A percentile compares a stretch with the other conserved stretches of the same genome.
These are phyloP conservation scores for Bufo gargarizans DNA, from an alignment of 2,113 vertebrate genomes.

Conservation along the genomic window DNA sequence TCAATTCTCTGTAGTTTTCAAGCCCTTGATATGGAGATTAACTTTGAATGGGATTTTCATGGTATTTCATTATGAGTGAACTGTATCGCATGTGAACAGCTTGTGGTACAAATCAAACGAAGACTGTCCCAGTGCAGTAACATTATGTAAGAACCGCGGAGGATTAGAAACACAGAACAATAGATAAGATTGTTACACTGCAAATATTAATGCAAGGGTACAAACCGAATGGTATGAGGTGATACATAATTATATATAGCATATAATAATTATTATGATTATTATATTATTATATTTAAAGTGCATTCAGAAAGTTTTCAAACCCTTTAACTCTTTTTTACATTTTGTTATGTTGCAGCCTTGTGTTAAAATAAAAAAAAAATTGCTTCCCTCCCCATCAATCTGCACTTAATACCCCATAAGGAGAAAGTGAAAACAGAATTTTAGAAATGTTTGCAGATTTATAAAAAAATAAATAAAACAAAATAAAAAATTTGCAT, in stretches of 20 bases:
- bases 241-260: neutral
- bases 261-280: neutral
- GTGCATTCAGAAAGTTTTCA: neutral
- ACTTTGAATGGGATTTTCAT: conserved; percentile 48
- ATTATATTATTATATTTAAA: neutral
- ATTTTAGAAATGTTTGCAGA: no score
- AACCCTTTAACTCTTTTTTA: no score
- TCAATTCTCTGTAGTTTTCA: conserved; percentile 28
- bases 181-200: neutral
- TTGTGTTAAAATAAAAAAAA: no score
- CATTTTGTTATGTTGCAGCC: no score
- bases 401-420: no score
- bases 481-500: no score
- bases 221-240: neutral
- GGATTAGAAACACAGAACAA: conserved; percentile 19
- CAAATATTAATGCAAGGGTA: neutral
- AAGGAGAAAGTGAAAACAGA: no score
- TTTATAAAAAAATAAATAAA: no score
- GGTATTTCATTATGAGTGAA: conserved; percentile 48
- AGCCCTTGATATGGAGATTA: conserved; percentile 55
- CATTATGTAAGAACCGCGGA: conserved; percentile 22
- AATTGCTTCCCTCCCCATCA: no score
- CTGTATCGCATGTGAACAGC: conserved; percentile 40
- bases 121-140: conserved; percentile 24
- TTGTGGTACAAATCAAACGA: conserved; percentile 32